Conservation (phyloP, 2,888 invertebrate species). For the Arrhopalites spinosus region DNA sequence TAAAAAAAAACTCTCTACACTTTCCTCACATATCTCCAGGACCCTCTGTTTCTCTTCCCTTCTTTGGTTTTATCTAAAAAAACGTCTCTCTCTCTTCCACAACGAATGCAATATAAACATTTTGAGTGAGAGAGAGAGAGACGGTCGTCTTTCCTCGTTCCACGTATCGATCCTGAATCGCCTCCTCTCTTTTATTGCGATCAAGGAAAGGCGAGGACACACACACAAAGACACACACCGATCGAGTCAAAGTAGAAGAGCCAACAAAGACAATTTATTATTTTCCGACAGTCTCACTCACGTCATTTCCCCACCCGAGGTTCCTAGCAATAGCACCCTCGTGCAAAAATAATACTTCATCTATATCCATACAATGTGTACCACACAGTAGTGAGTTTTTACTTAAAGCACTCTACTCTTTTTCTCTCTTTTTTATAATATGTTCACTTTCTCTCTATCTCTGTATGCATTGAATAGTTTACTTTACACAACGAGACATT, state of each 20-base stretch:
- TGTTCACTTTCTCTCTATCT: too few species aligned
- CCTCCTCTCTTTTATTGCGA: conserved; percentile 16
- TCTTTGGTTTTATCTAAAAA: conserved; percentile 6
- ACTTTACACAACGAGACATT: too few species aligned
- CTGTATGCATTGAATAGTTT: too few species aligned
- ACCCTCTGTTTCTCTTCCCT: conserved; percentile 7
- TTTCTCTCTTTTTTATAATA: too few species aligned
- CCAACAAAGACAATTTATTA: conserved; percentile 18
- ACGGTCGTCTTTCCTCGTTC: neutral
- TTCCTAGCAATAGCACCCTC: neutral
- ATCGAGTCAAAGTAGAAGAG: conserved; percentile 17
- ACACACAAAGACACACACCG: conserved; percentile 21
- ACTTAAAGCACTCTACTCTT: too few species aligned
- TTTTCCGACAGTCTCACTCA: neutral
- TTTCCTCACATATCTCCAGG: neutral
- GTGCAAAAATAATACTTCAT: conserved; percentile 17
- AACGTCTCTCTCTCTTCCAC: neutral
- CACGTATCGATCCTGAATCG: conserved; percentile 18
- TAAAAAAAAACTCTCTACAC: neutral
- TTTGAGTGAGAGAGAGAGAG: conserved; percentile 1
- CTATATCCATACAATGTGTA: neutral
- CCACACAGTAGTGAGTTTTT: neutral
- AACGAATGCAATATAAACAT: conserved; percentile 17
- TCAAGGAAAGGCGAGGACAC: conserved; percentile 10
- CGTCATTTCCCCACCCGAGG: too few species aligned